Percentiles rank a stretch among this genome's conserved stretches.
Evolutionary conservation across 2,888 invertebrate genomes (phyloP).

Genomic region (Caenorhabditis plicata): DNA sequence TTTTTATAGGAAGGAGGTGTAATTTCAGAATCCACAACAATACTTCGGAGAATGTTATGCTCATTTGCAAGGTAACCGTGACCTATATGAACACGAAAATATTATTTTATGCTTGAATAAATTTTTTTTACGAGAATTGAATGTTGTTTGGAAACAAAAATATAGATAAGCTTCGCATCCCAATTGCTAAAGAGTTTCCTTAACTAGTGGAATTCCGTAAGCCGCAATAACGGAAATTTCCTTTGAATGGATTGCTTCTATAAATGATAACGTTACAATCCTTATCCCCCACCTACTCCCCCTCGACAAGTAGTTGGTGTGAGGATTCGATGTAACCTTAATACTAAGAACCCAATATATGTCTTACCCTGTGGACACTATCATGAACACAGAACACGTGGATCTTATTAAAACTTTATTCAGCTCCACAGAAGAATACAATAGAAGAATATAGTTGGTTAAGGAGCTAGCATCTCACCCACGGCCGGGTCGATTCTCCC

Average conservation of each 20-base stretch:
- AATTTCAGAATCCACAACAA: constrained; percentile 49
- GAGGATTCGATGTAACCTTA: too few species aligned
- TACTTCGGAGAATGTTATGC: constrained; percentile 55
- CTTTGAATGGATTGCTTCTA: constrained; percentile 48
- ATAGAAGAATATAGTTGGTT: too few species aligned
- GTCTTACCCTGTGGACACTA: too few species aligned
- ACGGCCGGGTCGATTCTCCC: too few species aligned
- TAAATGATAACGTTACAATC: constrained; percentile 52
- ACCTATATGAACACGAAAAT: neutral
- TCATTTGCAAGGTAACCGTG: constrained; percentile 14
- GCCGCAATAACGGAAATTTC: constrained; percentile 37
- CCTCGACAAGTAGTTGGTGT: too few species aligned
- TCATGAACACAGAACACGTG: too few species aligned
- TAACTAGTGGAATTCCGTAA: constrained; percentile 51
- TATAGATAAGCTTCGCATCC: constrained; percentile 29
- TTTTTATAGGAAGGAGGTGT: constrained; percentile 48
- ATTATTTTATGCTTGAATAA: neutral
- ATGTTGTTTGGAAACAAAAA: constrained; percentile 54
- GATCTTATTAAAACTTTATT: too few species aligned
- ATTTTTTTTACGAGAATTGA: constrained; percentile 27
- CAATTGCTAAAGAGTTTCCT: constrained; percentile 19
- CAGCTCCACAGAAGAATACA: too few species aligned
- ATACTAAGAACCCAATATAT: too few species aligned
- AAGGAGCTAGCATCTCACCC: too few species aligned
- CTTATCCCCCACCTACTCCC: too few species aligned